phyloP scores from a whole-genome alignment of 2,113 vertebrate species.

The Dicerorhinus sumatrensis region DNA sequence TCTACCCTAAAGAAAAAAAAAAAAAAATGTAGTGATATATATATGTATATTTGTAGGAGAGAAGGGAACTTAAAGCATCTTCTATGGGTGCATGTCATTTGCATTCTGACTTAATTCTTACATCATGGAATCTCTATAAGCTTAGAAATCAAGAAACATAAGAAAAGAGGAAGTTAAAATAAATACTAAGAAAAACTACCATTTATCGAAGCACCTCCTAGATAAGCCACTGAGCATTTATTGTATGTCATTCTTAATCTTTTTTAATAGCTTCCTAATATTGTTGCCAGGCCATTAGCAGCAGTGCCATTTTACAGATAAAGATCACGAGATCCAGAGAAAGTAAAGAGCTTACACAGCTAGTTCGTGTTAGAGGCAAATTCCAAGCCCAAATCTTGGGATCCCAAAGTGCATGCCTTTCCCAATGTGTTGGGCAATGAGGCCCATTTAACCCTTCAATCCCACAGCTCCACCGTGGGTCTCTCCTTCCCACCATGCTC shows the following conservation, averaged over 20 bases:
- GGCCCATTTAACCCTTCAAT: background rate
- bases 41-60: background rate
- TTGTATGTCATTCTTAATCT: background rate
- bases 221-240: background rate
- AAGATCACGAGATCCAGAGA: background rate
- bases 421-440: background rate
- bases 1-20: background rate
- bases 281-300: background rate
- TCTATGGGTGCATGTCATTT: background rate
- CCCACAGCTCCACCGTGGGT: too few relatives aligned
- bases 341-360: background rate
- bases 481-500: background rate
- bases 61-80: background rate
- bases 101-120: background rate
- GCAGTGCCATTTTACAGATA: background rate
- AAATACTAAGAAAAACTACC: background rate
- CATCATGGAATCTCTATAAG: background rate
- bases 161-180: background rate
- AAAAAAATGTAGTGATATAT: background rate
- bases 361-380: background rate
- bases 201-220: background rate
- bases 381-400: conserved; percentile 4
- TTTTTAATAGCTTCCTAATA: background rate
- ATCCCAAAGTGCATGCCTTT: background rate
- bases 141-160: background rate